phyloP scores from a whole-genome alignment of 2,113 vertebrate species.

The Zosterops japonicus region DNA sequence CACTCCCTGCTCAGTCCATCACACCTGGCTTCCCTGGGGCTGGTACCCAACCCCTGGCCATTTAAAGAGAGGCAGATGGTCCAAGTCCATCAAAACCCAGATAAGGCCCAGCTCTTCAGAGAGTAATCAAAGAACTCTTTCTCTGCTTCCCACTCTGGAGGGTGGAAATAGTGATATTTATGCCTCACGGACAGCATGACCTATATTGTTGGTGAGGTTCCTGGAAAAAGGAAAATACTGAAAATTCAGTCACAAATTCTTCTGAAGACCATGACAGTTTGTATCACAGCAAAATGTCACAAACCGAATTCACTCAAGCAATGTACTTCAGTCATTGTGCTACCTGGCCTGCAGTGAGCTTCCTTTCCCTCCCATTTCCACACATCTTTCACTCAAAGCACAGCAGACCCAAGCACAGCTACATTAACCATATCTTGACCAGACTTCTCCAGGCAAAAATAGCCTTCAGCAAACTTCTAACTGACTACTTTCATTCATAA shows the following conservation, averaged over 20 bases:
- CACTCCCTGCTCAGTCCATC: not conserved
- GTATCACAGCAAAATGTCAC: not conserved
- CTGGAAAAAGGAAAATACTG: not conserved
- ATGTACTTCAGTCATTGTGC: not conserved
- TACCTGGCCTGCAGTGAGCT: not conserved
- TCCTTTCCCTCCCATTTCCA: not conserved
- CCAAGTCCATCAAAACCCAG: not conserved
- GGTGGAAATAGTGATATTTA: not conserved
- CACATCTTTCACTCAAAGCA: not conserved
- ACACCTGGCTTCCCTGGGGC: not conserved
- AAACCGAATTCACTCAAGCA: not conserved
- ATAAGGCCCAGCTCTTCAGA: not conserved
- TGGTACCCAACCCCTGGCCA: not conserved
- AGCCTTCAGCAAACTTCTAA: not conserved
- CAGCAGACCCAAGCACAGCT: not conserved
- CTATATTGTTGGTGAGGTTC: not conserved
- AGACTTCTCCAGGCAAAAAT: not conserved
- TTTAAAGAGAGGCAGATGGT: not conserved
- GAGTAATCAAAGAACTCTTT: not conserved
- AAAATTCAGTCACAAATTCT: not conserved
- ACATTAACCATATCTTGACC: not conserved
- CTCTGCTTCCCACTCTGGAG: not conserved
- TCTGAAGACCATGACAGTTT: not conserved
- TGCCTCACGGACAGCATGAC: not conserved
- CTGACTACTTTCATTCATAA: constrained; percentile 17